Base-by-base conservation (phyloP, 1,140 invertebrate genomes). In the Zaprionus gabonicus region DNA sequence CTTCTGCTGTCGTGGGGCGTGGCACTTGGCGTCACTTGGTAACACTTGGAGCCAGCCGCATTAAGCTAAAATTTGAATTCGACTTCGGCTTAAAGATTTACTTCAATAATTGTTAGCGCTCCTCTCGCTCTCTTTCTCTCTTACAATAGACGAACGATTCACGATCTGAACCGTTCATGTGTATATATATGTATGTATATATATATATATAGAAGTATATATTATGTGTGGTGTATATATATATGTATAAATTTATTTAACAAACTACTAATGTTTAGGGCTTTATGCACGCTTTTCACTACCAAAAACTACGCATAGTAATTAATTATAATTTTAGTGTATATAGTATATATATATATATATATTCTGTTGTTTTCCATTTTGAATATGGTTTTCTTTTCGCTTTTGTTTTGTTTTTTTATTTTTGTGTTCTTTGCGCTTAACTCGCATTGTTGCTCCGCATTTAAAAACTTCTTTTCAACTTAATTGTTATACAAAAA, bases 171-270 rank as follows among this genome's bases (percentile, higher is more conserved):
- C 75, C 56, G 55, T 31, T 20, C 27, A 36, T 67, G 46, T 66
- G 34, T 78, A 58, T 78, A 28, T 65, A 68, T 73, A 80, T 80
- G 70, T 76, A 68, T 67, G 46, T 69, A 56, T 71, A 20, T 20
- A 57, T 63, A 28, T 64, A 66, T 70, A 65, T 73, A 23, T 70
- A 74, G 74, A 58, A 69, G 31, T 74, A 53, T 78, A 64, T 79
- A 62, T 60, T 66, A 55, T 83, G 23, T 64, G 38, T 68, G 25
- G 25, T 72, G n/a, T 60, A 23, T 65, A 13, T 78, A 17, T 71
- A 25, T 72, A 28, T 84, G 76, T 88, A 87, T 87, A 82, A 90
- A 90, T 87, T 87, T 81, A 90, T 88, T 90, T 88, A 88, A 88
- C 85, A 87, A 87, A 87, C 84, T 87, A 87, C 84, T 87, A 88